Percentiles rank a stretch among this genome's conserved stretches.
Evolutionary conservation across 1,140 invertebrate species (phyloP).

Genomic region (Apis dorsata): DNA sequence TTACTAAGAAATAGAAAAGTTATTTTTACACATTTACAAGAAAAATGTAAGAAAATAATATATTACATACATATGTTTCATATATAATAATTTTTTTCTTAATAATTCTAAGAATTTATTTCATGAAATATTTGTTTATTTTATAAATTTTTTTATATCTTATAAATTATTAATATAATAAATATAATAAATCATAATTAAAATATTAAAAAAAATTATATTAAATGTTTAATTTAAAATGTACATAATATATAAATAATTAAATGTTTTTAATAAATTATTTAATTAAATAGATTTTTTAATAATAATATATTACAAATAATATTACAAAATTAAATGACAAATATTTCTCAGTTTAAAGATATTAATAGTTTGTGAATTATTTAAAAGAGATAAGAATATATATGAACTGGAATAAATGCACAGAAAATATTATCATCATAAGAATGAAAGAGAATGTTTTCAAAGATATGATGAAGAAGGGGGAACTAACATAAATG

Average conservation of each 20-base stretch:
- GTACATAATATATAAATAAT: background rate
- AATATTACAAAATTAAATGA: background rate
- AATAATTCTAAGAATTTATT: too few relatives aligned
- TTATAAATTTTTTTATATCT: background rate
- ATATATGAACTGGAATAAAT: slow-evolving; percentile 29
- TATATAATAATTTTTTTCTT: background rate
- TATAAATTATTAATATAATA: background rate
- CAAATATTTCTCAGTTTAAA: slow-evolving; percentile 3
- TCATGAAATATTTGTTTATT: background rate
- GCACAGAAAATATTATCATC: slow-evolving; percentile 47
- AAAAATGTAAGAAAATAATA: background rate
- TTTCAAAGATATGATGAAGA: slow-evolving; percentile 43
- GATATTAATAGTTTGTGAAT: slow-evolving; percentile 24
- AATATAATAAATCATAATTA: background rate
- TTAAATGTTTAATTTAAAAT: background rate
- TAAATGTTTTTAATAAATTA: background rate
- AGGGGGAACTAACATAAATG: slow-evolving; percentile 74
- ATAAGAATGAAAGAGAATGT: slow-evolving; percentile 51
- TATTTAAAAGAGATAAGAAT: slow-evolving; percentile 42
- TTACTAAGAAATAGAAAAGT: slow-evolving; percentile 41
- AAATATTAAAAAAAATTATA: slow-evolving; percentile 4
- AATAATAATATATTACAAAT: background rate
- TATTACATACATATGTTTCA: background rate
- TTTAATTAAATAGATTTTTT: background rate
- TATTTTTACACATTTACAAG: background rate